A percentile compares a stretch with the other conserved stretches of the same genome.
These are phyloP conservation scores for Rachycentron canadum DNA, from an alignment of 2,797 vertebrate species.

Conservation along the genomic window DNA sequence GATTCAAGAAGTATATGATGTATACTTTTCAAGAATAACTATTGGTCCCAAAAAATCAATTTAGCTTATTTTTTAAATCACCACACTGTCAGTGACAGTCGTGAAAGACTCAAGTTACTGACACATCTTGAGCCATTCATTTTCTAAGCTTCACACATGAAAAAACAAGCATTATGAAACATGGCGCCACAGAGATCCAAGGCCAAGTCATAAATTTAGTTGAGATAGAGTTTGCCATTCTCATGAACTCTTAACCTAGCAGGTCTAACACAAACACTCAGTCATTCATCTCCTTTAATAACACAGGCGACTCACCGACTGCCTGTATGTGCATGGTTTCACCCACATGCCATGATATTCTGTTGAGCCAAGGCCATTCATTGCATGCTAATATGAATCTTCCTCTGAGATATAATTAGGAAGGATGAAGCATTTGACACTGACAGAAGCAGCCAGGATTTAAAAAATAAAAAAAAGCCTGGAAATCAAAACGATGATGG, in stretches of 20 bases:
- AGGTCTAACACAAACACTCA: constrained; percentile 66
- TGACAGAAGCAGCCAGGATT: not conserved
- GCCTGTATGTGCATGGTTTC: constrained; percentile 29
- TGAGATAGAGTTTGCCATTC: constrained; percentile 73
- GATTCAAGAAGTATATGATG: not conserved
- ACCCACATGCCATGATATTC: constrained; percentile 14
- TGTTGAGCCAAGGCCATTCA: not conserved
- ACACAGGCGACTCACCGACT: constrained; percentile 37
- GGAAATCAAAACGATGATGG: constrained; percentile 62
- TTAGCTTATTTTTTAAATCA: constrained; percentile 19
- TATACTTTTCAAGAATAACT: not conserved
- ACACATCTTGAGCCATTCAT: constrained; percentile 55
- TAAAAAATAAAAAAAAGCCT: constrained; percentile 15
- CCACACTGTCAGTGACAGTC: constrained; percentile 38
- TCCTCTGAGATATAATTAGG: constrained; percentile 28
- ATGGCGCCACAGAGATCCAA: constrained; percentile 66
- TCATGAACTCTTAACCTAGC: constrained; percentile 83
- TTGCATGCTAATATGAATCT: constrained; percentile 14
- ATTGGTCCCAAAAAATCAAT: not conserved
- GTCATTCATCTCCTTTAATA: constrained; percentile 68
- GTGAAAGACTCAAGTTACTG: constrained; percentile 54
- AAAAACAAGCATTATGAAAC: constrained; percentile 78
- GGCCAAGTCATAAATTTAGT: constrained; percentile 77
- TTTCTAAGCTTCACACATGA: constrained; percentile 53
- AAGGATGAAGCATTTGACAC: constrained; percentile 13